These are phyloP conservation scores for Dusona sp. DNA, from an alignment of 2,888 invertebrate genomes.

Conservation along the genomic window DNA sequence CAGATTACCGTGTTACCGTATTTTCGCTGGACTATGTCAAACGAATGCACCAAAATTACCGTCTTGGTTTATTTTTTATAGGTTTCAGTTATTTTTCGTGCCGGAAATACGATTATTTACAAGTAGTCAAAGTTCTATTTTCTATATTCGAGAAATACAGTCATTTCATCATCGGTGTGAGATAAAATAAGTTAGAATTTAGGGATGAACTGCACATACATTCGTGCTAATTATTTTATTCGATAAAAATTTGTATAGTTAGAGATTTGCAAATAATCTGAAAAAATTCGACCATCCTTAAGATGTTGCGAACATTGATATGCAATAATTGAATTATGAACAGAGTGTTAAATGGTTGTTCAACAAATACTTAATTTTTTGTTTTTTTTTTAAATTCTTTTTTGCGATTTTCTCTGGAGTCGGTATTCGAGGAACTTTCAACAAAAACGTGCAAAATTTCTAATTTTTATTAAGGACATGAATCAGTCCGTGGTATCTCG, in stretches of 20 bases:
- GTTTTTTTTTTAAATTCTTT: too few relatives aligned
- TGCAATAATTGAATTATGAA: too few relatives aligned
- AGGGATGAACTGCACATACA: background rate
- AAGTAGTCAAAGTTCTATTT: background rate
- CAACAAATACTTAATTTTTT: too few relatives aligned
- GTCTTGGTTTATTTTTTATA: background rate
- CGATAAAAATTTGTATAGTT: background rate
- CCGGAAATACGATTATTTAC: background rate
- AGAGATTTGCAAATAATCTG: too few relatives aligned
- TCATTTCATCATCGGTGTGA: background rate
- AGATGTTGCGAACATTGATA: too few relatives aligned
- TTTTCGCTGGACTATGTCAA: background rate
- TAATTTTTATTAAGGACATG: too few relatives aligned
- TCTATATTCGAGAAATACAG: background rate
- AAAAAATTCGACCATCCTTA: too few relatives aligned
- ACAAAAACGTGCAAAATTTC: too few relatives aligned
- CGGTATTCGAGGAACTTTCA: too few relatives aligned
- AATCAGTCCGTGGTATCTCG: too few relatives aligned
- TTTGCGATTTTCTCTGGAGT: too few relatives aligned
- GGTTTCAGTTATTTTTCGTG: background rate
- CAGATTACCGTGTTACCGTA: background rate
- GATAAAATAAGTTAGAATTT: background rate
- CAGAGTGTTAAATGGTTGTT: too few relatives aligned
- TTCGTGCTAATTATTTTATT: background rate
- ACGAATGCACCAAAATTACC: background rate